Conservation (phyloP, 1,140 invertebrate genomes). For the Lasaia peninsularis region DNA sequence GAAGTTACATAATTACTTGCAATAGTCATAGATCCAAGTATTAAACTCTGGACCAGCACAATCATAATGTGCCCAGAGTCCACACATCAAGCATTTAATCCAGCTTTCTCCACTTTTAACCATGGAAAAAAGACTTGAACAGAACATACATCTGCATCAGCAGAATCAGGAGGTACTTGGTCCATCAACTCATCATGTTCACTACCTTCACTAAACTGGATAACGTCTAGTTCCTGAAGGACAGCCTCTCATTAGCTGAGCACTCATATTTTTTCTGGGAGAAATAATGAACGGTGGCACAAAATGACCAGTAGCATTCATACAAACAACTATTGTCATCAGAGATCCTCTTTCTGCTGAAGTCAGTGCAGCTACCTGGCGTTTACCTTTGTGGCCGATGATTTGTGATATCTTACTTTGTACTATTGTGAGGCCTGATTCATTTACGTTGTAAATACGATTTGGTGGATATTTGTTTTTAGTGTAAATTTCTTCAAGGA, state of each 20-base stretch:
- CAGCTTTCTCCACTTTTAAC: slow-evolving; percentile 26
- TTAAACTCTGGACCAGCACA: slow-evolving; percentile 29
- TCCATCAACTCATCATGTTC: too few relatives aligned
- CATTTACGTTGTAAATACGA: slow-evolving; percentile 54
- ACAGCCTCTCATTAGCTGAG: slow-evolving; percentile 18
- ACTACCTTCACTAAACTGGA: too few relatives aligned
- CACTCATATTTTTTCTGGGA: slow-evolving; percentile 2
- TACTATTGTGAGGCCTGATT: slow-evolving; percentile 43
- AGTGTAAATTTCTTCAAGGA: slow-evolving; percentile 33
- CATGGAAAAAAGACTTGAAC: too few relatives aligned
- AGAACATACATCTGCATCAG: too few relatives aligned
- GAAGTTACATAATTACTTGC: slow-evolving; percentile 29
- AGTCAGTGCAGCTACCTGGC: slow-evolving; percentile 17
- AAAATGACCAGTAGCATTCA: slow-evolving; percentile 48
- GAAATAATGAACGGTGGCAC: slow-evolving; percentile 33
- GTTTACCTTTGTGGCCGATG: slow-evolving; percentile 37
- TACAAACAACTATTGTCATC: slow-evolving; percentile 26
- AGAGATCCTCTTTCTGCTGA: slow-evolving; percentile 9
- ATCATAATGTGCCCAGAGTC: slow-evolving; percentile 29
- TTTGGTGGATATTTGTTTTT: slow-evolving; percentile 37
- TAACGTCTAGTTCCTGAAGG: slow-evolving; percentile 17
- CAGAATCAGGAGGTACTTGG: too few relatives aligned
- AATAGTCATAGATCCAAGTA: slow-evolving; percentile 30
- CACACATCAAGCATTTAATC: slow-evolving; percentile 29
- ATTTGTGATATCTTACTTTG: slow-evolving; percentile 40